Percentiles rank a stretch among this genome's conserved stretches.
Evolutionary conservation across 2,113 vertebrate genomes (phyloP).

Genomic region (Nycticryphes semicollaris): DNA sequence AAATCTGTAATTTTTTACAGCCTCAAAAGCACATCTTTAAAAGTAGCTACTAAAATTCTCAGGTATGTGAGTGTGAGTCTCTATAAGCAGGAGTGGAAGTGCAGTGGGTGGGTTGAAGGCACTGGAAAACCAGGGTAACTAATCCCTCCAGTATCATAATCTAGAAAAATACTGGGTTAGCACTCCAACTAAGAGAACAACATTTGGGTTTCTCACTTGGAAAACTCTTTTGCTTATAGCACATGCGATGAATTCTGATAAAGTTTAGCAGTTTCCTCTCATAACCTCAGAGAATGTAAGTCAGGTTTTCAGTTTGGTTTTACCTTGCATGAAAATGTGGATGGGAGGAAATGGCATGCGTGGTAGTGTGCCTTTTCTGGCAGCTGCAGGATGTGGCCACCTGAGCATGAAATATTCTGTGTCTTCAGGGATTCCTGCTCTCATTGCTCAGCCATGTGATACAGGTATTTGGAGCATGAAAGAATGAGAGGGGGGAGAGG

Average conservation of each 20-base stretch:
- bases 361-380: background rate
- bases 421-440: background rate
- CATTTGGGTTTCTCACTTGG: background rate
- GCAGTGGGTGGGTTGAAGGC: background rate
- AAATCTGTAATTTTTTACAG: background rate
- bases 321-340: background rate
- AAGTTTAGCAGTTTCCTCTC: background rate
- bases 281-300: background rate
- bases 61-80: background rate
- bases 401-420: conserved; percentile 10
- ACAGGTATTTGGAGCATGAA: conserved; percentile 42
- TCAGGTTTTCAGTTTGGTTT: background rate
- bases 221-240: background rate
- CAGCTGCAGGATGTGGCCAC: background rate
- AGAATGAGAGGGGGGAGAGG: background rate
- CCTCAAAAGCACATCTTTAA: background rate
- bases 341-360: background rate
- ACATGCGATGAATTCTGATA: background rate
- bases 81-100: background rate
- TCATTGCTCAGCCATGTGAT: background rate
- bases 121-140: background rate
- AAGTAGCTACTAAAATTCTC: background rate
- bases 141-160: background rate
- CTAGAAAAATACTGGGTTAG: background rate
- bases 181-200: background rate